Evolutionary conservation across 2,797 vertebrate species (phyloP).

Genomic region (Alosa sapidissima): DNA sequence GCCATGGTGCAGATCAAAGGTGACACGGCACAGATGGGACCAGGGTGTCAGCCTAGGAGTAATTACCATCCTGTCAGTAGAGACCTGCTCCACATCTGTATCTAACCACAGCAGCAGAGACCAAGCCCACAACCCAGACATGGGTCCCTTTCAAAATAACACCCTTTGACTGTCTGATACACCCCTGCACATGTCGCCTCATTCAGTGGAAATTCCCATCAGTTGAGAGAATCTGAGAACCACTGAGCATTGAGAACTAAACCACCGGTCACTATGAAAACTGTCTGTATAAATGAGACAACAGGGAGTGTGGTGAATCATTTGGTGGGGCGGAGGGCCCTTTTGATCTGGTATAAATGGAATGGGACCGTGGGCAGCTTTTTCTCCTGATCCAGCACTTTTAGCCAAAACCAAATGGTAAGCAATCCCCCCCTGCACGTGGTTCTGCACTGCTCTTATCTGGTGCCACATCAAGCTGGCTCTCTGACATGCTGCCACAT

Average conservation of each 20-base stretch:
- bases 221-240: not conserved
- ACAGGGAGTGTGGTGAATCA: not conserved
- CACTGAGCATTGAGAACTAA: not conserved
- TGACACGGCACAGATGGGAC: constrained; percentile 45
- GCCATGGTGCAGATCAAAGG: constrained; percentile 38
- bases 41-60: constrained; percentile 40
- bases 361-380: not conserved
- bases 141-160: not conserved
- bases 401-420: constrained; percentile 1
- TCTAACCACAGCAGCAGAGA: constrained; percentile 25
- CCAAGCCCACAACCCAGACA: not conserved
- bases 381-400: not conserved
- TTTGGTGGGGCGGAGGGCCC: not conserved
- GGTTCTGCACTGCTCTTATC: not conserved
- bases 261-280: not conserved
- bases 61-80: constrained; percentile 47
- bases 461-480: not conserved
- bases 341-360: constrained; percentile 4
- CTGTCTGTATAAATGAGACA: not conserved
- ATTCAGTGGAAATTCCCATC: not conserved
- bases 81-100: constrained; percentile 46
- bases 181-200: not conserved
- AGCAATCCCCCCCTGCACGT: not conserved
- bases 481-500: not conserved
- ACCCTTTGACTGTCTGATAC: not conserved